Evolutionary conservation across 2,113 vertebrate genomes (phyloP), one percentile per base, ranked within the genome.

Genomic region (Heterotilapia buettikoferi): DNA sequence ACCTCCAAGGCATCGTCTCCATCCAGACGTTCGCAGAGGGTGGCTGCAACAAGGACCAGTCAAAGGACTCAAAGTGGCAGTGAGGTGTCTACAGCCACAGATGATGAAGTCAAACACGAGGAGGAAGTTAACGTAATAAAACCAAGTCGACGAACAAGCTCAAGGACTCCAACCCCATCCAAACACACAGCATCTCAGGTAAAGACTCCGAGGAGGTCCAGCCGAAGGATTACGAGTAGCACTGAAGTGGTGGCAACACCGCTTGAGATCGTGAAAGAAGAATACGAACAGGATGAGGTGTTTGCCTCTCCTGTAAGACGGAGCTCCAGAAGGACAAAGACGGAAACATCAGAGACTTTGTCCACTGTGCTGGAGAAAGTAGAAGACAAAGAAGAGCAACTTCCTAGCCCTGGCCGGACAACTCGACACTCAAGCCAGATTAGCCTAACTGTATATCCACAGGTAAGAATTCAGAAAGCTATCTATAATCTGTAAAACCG

Each of bases 361-460:
- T 21, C 84, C 1, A 26, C 33, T 5, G 84, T 89, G 31, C 80
- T 76, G 11, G 91, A 94, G 16, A 84, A 89, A 40, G 82, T 87
- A 6, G 68, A 87, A 9, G 81, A 56, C 21, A 82, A 83, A 47
- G 31, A 84, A 47, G 26, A 9, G 24, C 45, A 43, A 16, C 26
- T 9, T 6, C 56, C 86, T 53, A 96, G 94, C 73, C 93, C 96
- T 12, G 88, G 93, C 6, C 96, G 95, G 91, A 93, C 92, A 38
- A 93, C 94, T 33, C 97, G 94, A 80, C 97, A 95, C 82, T 90
- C 95, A 16, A 93, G 61, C 21, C 96, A 90, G 80, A 89, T 94
- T 24, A 93, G 86, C n/a, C 88, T 96, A 6, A 94, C 96, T 29
- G 24, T 91, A 43, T 89, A 94, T 92, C 96, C 96, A 92, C 92